Conservation (phyloP, 2,113 vertebrate genomes). For the Rana temporaria region DNA sequence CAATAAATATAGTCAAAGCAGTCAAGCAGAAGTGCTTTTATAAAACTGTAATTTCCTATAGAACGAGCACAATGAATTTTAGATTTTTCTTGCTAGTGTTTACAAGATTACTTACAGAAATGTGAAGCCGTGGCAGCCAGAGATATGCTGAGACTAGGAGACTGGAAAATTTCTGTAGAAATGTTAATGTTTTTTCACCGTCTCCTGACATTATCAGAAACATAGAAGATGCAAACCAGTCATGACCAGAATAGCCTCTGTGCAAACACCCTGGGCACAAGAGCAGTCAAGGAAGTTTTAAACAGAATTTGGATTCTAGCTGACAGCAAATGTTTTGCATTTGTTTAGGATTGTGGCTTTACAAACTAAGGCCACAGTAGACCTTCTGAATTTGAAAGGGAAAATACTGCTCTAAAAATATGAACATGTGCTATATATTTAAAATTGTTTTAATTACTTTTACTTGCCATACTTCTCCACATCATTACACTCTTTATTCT, state of each 20-base stretch:
- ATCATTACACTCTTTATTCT: too few relatives aligned
- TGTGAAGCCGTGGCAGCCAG: conserved; percentile 84
- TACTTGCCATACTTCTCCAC: too few relatives aligned
- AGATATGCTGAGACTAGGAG: conserved; percentile 89
- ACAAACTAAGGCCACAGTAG: neutral
- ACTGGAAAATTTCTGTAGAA: conserved; percentile 81
- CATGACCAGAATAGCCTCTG: conserved; percentile 76
- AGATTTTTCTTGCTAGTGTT: conserved; percentile 36
- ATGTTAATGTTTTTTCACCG: conserved; percentile 72
- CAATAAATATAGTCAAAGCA: neutral
- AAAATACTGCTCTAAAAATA: neutral
- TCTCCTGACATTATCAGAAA: conserved; percentile 89
- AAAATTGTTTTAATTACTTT: too few relatives aligned
- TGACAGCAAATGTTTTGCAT: neutral
- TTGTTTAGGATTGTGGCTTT: neutral
- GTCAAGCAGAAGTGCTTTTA: neutral
- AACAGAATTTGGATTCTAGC: neutral
- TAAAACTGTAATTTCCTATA: conserved; percentile 6
- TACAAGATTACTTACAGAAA: conserved; percentile 80
- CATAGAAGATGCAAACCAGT: conserved; percentile 90
- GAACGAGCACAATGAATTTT: conserved; percentile 44
- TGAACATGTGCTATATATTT: too few relatives aligned
- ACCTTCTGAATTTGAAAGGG: neutral
- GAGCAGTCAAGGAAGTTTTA: conserved; percentile 76
- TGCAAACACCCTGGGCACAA: conserved; percentile 75